Conservation (phyloP, 2,113 vertebrate genomes). For the Gnathonemus echidnorhynchus region DNA sequence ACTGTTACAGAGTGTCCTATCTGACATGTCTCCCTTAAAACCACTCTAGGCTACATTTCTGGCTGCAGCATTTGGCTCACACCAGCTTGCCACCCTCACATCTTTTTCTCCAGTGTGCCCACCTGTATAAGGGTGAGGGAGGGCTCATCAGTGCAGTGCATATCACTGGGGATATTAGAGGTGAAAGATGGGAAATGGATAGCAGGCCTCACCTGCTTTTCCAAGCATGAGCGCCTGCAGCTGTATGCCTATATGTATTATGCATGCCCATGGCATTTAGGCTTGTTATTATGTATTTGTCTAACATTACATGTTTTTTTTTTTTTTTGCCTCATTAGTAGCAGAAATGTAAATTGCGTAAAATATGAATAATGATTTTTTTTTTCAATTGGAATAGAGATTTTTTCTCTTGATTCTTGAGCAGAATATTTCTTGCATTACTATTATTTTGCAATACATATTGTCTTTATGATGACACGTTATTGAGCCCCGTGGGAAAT, state of each 20-base stretch:
- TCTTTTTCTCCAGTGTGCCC: constrained; percentile 56
- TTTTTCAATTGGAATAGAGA: not conserved
- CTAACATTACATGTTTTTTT: not conserved
- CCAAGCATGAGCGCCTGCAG: constrained; percentile 38
- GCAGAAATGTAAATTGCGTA: not conserved
- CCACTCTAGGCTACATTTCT: constrained; percentile 34
- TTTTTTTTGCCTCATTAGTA: not conserved
- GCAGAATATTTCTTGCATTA: not conserved
- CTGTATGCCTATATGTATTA: not conserved
- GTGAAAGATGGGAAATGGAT: no score
- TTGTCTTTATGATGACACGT: not conserved
- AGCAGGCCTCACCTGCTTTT: constrained; percentile 55
- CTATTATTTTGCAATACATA: not conserved
- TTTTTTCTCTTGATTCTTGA: not conserved
- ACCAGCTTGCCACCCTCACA: constrained; percentile 39
- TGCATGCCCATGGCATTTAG: not conserved
- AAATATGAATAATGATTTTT: not conserved
- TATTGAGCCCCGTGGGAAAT: not conserved
- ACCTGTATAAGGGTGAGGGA: constrained; percentile 44
- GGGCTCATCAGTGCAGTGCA: not conserved
- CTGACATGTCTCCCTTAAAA: not conserved
- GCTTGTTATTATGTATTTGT: not conserved
- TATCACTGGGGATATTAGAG: not conserved
- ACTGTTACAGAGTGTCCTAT: not conserved
- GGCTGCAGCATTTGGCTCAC: constrained; percentile 48